These are phyloP conservation scores for Gymnorhina tibicen DNA, from an alignment of 2,113 vertebrate genomes.

Conservation along the genomic window DNA sequence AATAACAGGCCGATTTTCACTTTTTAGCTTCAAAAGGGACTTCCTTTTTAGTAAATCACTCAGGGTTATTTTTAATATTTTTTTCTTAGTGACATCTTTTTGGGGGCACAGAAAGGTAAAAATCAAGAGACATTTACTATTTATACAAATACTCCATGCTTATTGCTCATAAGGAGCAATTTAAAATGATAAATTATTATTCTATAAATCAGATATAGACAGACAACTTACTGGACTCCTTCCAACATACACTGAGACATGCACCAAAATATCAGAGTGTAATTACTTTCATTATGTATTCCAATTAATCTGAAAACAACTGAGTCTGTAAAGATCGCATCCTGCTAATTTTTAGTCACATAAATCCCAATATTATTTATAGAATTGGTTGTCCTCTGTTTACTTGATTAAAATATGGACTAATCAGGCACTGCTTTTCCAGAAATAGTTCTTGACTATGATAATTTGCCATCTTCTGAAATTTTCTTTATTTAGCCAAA, in stretches of 20 bases:
- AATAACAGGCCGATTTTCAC: not conserved
- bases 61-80: not conserved
- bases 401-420: conserved; percentile 28
- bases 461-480: not conserved
- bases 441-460: not conserved
- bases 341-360: conserved; percentile 32
- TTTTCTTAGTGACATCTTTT: not conserved
- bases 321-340: not conserved
- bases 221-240: conserved; percentile 30
- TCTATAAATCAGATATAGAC: not conserved
- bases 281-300: conserved; percentile 51
- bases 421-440: conserved; percentile 29
- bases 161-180: not conserved
- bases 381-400: conserved; percentile 38
- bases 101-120: not conserved
- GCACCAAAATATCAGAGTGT: conserved; percentile 14
- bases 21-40: not conserved
- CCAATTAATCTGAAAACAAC: conserved; percentile 53
- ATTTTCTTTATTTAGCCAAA: conserved; percentile 21
- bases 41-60: not conserved
- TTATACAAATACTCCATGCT: not conserved
- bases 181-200: conserved; percentile 15
- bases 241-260: conserved; percentile 29
- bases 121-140: not conserved
- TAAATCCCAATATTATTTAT: conserved; percentile 30